phyloP scores from a whole-genome alignment of 1,140 invertebrate genomes.

The Diprion similis region DNA sequence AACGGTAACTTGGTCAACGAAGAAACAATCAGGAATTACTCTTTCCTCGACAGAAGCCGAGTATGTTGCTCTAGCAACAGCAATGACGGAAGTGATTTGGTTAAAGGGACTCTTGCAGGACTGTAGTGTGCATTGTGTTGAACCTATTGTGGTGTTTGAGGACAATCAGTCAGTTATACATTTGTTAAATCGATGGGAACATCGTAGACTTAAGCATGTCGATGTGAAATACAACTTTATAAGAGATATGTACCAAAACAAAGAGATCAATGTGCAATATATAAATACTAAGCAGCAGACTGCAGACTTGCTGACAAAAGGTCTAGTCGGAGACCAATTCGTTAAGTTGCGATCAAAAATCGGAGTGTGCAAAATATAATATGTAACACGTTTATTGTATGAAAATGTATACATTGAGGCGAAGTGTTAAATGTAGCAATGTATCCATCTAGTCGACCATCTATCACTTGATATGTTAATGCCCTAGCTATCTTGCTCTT shows the following conservation, averaged over 20 bases:
- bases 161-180: slow-evolving; percentile 39
- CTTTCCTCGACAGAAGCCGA: slow-evolving; percentile 58
- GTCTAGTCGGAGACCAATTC: too few relatives aligned
- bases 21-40: slow-evolving; percentile 54
- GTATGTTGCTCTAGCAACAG: slow-evolving; percentile 53
- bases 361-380: too few relatives aligned
- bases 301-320: too few relatives aligned
- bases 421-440: too few relatives aligned
- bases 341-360: too few relatives aligned
- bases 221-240: slow-evolving; percentile 27
- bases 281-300: too few relatives aligned
- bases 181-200: slow-evolving; percentile 19
- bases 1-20: slow-evolving; percentile 48
- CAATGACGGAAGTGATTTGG: slow-evolving; percentile 48
- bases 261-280: too few relatives aligned
- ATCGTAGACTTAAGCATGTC: slow-evolving; percentile 27
- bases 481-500: too few relatives aligned
- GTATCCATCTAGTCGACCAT: too few relatives aligned
- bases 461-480: too few relatives aligned
- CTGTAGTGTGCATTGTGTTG: slow-evolving; percentile 15
- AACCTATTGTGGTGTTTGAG: slow-evolving; percentile 32
- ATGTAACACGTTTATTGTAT: too few relatives aligned
- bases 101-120: slow-evolving; percentile 43
- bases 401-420: too few relatives aligned
- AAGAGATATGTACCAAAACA: not conserved